These are phyloP conservation scores for Dermochelys coriacea DNA, from an alignment of 2,797 vertebrate species.

Conservation along the genomic window DNA sequence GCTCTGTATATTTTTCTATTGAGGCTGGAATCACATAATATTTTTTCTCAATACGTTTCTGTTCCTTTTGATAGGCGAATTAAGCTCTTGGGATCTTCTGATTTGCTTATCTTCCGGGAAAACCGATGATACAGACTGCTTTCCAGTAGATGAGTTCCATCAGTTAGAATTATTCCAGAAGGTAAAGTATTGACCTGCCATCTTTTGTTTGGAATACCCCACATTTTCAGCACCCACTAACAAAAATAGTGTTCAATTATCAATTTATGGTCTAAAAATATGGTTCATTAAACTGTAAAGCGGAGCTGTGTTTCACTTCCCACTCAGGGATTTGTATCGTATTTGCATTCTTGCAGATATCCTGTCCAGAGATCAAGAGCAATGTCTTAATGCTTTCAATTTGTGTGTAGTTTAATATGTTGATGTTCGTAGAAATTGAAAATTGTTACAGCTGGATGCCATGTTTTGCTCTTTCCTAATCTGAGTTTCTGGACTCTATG, in stretches of 20 bases:
- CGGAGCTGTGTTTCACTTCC: background rate
- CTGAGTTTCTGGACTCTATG: background rate
- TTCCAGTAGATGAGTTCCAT: constrained; percentile 81
- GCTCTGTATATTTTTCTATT: background rate
- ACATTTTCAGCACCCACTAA: background rate
- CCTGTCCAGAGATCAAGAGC: background rate
- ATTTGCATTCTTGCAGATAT: background rate
- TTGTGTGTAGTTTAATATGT: background rate
- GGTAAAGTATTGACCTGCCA: constrained; percentile 77
- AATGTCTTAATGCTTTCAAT: background rate
- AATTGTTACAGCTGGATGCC: background rate
- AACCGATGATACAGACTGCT: constrained; percentile 81
- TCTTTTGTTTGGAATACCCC: background rate
- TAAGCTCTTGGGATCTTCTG: constrained; percentile 85
- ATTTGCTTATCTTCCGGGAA: constrained; percentile 87
- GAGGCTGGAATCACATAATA: background rate
- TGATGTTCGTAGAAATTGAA: background rate
- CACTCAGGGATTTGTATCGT: background rate
- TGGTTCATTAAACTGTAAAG: background rate
- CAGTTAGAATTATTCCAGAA: constrained; percentile 84
- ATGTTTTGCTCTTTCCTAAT: background rate
- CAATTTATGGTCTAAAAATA: background rate
- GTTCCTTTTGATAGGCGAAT: constrained; percentile 68
- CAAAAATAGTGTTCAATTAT: background rate
- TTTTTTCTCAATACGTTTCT: constrained; percentile 24